A percentile compares a stretch with the other conserved stretches of the same genome.
phyloP scores from a whole-genome alignment of 37 sponge, comb jelly and placozoan genomes.

The Spongia lamella region DNA sequence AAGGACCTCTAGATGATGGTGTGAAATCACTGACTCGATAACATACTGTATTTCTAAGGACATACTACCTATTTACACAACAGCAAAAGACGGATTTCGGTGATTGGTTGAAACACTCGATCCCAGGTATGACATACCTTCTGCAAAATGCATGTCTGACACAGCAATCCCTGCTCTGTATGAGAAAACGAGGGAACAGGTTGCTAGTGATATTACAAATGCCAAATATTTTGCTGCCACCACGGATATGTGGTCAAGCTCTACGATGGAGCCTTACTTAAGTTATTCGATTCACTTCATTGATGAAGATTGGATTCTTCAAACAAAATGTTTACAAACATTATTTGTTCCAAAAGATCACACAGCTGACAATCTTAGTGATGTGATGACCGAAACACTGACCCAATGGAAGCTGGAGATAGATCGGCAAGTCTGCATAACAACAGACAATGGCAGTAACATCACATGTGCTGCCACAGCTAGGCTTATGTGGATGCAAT shows the following conservation, averaged over 20 bases:
- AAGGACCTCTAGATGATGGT: neutral
- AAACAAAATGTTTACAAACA: conserved; percentile 3
- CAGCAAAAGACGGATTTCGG: conserved; percentile 22
- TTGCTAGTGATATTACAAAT: conserved; percentile 3
- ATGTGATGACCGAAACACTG: conserved; percentile 12
- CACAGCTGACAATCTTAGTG: conserved; percentile 20
- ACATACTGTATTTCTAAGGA: conserved; percentile 33
- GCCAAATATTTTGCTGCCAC: conserved; percentile 19
- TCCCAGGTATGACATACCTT: conserved; percentile 38
- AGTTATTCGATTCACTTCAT: conserved; percentile 35
- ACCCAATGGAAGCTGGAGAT: conserved; percentile 18
- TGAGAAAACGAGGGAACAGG: conserved; percentile 25
- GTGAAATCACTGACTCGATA: conserved; percentile 25
- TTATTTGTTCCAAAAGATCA: conserved; percentile 27
- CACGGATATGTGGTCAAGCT: conserved; percentile 21
- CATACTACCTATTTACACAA: conserved; percentile 3
- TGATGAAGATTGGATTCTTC: conserved; percentile 17
- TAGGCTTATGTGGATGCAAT: conserved; percentile 8
- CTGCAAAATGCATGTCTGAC: conserved; percentile 7
- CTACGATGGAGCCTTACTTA: conserved; percentile 19
- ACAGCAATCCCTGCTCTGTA: conserved; percentile 31
- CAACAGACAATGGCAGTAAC: conserved; percentile 32
- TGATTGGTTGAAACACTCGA: conserved; percentile 14
- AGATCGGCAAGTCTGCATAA: conserved; percentile 4
- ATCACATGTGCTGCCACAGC: conserved; percentile 13